These are phyloP conservation scores for Tetrax tetrax DNA, from an alignment of 2,113 vertebrate species.

Conservation along the genomic window DNA sequence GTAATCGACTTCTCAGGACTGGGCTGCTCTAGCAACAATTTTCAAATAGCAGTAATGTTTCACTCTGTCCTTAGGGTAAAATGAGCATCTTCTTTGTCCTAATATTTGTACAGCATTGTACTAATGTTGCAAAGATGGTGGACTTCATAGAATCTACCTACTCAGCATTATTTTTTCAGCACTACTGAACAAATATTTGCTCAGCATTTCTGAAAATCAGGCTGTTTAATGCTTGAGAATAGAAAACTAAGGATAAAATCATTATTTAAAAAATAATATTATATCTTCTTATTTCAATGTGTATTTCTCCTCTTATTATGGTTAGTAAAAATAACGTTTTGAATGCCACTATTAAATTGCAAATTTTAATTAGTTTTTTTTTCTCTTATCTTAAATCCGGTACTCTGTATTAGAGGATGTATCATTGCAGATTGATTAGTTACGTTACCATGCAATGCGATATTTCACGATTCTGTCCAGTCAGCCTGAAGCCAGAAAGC, in stretches of 20 bases:
- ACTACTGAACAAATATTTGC: not conserved
- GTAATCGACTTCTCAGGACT: not conserved
- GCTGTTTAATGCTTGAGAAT: not conserved
- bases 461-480: not conserved
- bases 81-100: not conserved
- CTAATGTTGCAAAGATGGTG: not conserved
- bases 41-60: not conserved
- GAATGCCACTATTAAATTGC: not conserved
- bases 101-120: not conserved
- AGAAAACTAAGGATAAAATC: not conserved
- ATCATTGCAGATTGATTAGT: not conserved
- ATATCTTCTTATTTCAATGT: not conserved
- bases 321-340: not conserved
- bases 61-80: not conserved
- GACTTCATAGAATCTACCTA: not conserved
- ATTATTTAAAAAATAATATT: not conserved
- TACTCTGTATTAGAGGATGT: not conserved
- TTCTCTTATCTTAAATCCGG: not conserved
- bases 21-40: not conserved
- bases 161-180: not conserved
- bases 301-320: not conserved
- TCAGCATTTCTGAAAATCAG: not conserved
- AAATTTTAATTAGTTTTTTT: not conserved
- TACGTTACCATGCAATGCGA: not conserved
- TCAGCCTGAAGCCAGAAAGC: constrained; percentile 34